Evolutionary conservation across 2,797 vertebrate species (phyloP).

Genomic region (Spinus pinus): DNA sequence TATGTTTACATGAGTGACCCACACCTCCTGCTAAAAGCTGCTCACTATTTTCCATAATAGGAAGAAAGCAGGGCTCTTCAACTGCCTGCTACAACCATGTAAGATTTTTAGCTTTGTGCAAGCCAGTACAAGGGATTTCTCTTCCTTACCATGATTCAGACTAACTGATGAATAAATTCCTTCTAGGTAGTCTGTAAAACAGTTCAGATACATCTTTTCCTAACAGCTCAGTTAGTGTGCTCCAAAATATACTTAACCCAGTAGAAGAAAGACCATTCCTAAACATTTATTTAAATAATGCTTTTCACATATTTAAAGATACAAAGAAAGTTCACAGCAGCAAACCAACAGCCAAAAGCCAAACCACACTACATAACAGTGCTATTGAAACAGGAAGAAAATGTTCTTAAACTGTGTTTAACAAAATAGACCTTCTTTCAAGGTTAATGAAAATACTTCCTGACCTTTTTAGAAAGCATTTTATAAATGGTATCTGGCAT

Average conservation of each 20-base stretch:
- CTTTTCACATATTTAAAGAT: neutral
- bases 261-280: neutral
- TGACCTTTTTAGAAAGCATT: neutral
- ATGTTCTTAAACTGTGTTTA: neutral
- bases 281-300: neutral
- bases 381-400: neutral
- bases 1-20: conserved; percentile 27
- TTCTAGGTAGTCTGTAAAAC: neutral
- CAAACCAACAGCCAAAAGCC: neutral
- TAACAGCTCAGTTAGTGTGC: neutral
- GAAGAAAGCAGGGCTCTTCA: conserved; percentile 46
- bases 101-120: neutral
- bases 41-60: conserved; percentile 52
- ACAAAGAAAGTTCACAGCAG: neutral
- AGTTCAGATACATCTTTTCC: neutral
- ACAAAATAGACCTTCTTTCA: neutral
- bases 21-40: conserved; percentile 41
- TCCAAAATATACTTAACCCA: neutral
- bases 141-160: neutral
- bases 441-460: neutral
- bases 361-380: neutral
- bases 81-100: neutral
- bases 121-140: neutral
- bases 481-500: neutral
- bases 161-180: neutral